These are phyloP conservation scores for Channa maculata DNA, from an alignment of 2,113 vertebrate genomes.

Conservation along the genomic window DNA sequence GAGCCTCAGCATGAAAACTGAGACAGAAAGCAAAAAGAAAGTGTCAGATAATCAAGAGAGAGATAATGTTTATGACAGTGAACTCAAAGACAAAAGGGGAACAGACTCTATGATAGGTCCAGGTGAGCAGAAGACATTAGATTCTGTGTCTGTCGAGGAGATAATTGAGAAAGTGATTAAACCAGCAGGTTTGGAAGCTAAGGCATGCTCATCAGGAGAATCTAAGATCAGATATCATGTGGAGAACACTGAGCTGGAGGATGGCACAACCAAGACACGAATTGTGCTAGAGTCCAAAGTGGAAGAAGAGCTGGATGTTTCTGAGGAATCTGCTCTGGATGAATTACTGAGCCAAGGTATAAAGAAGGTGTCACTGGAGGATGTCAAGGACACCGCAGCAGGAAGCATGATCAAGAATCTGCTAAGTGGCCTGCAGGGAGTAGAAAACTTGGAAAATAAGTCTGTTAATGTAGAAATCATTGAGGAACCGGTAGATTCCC, in stretches of 20 bases:
- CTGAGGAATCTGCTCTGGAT: slow-evolving; percentile 77
- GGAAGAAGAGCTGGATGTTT: slow-evolving; percentile 86
- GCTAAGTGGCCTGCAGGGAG: slow-evolving; percentile 83
- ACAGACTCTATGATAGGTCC: slow-evolving; percentile 13
- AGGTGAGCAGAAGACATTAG: slow-evolving; percentile 71
- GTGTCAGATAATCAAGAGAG: slow-evolving; percentile 61
- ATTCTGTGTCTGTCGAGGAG: slow-evolving; percentile 82
- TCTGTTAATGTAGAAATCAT: slow-evolving; percentile 92
- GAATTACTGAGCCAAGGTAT: slow-evolving; percentile 83
- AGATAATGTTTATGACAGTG: slow-evolving; percentile 26
- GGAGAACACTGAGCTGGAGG: slow-evolving; percentile 85
- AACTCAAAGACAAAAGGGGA: slow-evolving; percentile 45
- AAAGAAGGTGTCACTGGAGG: slow-evolving; percentile 83
- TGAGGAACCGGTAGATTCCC: slow-evolving; percentile 86
- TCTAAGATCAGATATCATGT: slow-evolving; percentile 86
- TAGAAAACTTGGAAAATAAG: slow-evolving; percentile 77
- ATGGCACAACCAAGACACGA: slow-evolving; percentile 87
- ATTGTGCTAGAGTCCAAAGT: slow-evolving; percentile 89
- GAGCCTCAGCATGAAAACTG: slow-evolving; percentile 38
- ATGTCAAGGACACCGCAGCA: slow-evolving; percentile 81
- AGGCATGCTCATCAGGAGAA: slow-evolving; percentile 77
- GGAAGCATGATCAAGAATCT: slow-evolving; percentile 87
- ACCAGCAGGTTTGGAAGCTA: slow-evolving; percentile 81
- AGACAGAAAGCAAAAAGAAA: slow-evolving; percentile 66
- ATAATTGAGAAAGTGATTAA: slow-evolving; percentile 90